These are phyloP conservation scores for Gnathonemus longibarbis DNA, from an alignment of 2,113 vertebrate genomes.

Conservation along the genomic window DNA sequence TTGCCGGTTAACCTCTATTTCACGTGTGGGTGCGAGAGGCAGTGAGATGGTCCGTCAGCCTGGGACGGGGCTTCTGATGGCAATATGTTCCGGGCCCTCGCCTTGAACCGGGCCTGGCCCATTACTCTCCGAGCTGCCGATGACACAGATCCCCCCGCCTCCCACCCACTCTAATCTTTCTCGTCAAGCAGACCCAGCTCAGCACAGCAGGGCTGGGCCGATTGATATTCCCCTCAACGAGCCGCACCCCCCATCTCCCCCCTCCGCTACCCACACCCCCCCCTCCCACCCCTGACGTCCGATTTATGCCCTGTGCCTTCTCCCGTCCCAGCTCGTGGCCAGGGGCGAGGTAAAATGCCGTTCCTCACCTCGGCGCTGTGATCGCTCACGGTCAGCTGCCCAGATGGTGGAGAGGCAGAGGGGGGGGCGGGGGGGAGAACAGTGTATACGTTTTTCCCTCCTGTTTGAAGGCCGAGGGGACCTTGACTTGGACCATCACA, in stretches of 20 bases:
- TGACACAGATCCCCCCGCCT: constrained; percentile 55
- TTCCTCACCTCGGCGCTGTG: neutral
- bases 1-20: constrained; percentile 82
- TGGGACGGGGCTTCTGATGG: constrained; percentile 40
- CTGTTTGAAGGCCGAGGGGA: neutral
- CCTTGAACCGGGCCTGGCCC: constrained; percentile 63
- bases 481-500: neutral
- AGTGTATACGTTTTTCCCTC: neutral
- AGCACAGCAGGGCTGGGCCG: constrained; percentile 36
- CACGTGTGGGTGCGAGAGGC: constrained; percentile 47
- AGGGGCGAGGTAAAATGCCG: neutral
- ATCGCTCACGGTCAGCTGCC: neutral
- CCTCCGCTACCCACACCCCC: neutral
- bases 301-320: constrained; percentile 44
- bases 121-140: constrained; percentile 62
- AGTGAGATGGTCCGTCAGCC: constrained; percentile 5
- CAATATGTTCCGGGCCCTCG: constrained; percentile 60
- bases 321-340: constrained; percentile 27
- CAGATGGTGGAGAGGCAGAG: neutral
- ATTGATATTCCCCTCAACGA: constrained; percentile 62
- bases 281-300: constrained; percentile 19
- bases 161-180: constrained; percentile 63
- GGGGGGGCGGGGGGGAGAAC: neutral
- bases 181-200: constrained; percentile 48
- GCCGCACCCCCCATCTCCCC: constrained; percentile 19